Evolutionary conservation across 2,888 invertebrate species (phyloP), one percentile per base, ranked within the genome.

Genomic region (Eupithecia tripunctaria): DNA sequence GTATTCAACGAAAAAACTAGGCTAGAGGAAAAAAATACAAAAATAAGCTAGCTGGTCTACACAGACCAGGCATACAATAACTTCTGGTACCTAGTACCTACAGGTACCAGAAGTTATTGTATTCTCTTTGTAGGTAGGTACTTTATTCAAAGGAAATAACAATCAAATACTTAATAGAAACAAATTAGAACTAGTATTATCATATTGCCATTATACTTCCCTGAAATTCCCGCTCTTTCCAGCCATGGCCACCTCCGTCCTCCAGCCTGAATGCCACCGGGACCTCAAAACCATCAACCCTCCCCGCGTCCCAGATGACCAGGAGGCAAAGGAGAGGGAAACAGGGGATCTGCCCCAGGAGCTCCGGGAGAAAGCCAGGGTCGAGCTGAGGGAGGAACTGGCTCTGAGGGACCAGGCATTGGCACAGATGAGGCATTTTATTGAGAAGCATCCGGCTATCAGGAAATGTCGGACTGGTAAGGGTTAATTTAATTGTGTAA

Each of bases 331-430:
- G 69, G 94, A 94, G 82, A 81, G 94, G 72, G 92, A 93, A 80
- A 85, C 89, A 0, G 94, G 94, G 0, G 94, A 94, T 0, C 83
- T 94, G 7, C 93, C 96, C 18, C 90, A 93, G n/a, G 95, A 95
- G 78, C 91, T 96, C 74, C 93, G 95, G 77, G 95, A 95, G 79
- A 88, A 95, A 60, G 97, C 97, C 59, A 94, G 96, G 79, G 93
- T 96, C 59, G 98, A 98, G 86, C 93, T 98, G 29, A 95, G 97
- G 63, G 98, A 98, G 88, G 97, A 98, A 83, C 96, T 97, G 27
- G 95, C 95, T 14, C 95, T 96, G 8, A 94, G 97, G 63, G 96
- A 96, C 6, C 97, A 98, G 80, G 96, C 97, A 0, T 84, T 98
- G 82, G 92, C 95, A 15, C 97, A 97, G 86, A 96, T 98, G 93